Evolutionary conservation across 2,797 vertebrate species (phyloP).

Genomic region (Pangasius krempfi): DNA sequence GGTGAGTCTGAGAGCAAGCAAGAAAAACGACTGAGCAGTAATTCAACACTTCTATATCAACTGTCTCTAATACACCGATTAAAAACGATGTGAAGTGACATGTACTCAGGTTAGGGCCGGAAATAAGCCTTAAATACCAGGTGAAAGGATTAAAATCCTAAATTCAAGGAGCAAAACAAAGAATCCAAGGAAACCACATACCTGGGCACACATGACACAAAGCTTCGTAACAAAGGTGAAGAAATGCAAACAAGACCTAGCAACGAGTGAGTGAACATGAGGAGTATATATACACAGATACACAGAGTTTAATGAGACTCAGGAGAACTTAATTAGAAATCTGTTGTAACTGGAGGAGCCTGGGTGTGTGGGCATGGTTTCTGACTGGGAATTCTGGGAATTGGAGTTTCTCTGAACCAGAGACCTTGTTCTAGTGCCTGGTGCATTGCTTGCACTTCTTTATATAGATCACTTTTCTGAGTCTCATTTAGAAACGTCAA

Average conservation of each 20-base stretch:
- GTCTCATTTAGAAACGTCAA: not conserved
- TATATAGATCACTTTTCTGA: not conserved
- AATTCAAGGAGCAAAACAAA: not conserved
- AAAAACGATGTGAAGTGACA: not conserved
- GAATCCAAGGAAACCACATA: not conserved
- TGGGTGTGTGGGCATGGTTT: not conserved
- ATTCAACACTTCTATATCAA: not conserved
- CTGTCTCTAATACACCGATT: not conserved
- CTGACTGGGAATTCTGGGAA: not conserved
- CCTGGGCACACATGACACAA: not conserved
- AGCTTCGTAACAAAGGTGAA: not conserved
- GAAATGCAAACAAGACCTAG: not conserved
- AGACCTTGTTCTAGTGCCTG: not conserved
- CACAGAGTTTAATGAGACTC: not conserved
- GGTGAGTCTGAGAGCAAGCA: slow-evolving; percentile 62
- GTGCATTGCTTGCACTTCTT: not conserved
- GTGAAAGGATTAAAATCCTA: not conserved
- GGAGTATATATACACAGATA: not conserved
- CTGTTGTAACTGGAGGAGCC: not conserved
- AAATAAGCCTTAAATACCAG: not conserved
- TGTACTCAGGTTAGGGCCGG: not conserved
- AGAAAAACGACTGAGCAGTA: not conserved
- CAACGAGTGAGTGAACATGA: not conserved
- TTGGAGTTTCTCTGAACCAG: not conserved
- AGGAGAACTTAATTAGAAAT: not conserved